phyloP scores from a whole-genome alignment of 2,888 invertebrate genomes.

The Argyra leucocephala region DNA sequence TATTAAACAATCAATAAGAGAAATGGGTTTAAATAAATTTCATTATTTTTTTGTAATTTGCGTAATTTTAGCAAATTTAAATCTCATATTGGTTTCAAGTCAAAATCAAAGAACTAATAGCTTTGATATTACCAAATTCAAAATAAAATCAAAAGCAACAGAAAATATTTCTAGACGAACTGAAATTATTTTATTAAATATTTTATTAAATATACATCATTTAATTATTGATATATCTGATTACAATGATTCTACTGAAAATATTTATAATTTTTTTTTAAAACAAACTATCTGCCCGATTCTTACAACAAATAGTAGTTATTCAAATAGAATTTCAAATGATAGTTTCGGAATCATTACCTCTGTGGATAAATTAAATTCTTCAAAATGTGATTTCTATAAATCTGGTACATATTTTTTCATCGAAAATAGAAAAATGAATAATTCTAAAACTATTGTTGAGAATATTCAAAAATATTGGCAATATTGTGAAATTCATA shows the following conservation, averaged over 20 bases:
- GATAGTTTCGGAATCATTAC: neutral
- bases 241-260: neutral
- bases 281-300: neutral
- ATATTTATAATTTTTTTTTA: neutral
- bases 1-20: no score
- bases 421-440: neutral
- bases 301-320: neutral
- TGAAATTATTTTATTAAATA: neutral
- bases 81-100: no score
- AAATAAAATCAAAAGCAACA: no score
- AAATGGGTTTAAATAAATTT: no score
- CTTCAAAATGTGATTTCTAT: neutral
- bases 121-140: no score
- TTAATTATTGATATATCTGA: neutral
- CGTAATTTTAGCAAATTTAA: no score
- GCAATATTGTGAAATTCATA: neutral
- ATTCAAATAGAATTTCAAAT: neutral
- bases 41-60: no score
- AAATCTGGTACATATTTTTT: slow-evolving; percentile 1
- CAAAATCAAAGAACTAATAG: no score
- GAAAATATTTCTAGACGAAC: no score
- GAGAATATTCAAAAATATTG: neutral
- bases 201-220: neutral
- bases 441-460: neutral
- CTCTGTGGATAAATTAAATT: neutral